These are phyloP conservation scores for Phataginus tetradactyla DNA, from an alignment of 2,797 vertebrate species.

Conservation along the genomic window DNA sequence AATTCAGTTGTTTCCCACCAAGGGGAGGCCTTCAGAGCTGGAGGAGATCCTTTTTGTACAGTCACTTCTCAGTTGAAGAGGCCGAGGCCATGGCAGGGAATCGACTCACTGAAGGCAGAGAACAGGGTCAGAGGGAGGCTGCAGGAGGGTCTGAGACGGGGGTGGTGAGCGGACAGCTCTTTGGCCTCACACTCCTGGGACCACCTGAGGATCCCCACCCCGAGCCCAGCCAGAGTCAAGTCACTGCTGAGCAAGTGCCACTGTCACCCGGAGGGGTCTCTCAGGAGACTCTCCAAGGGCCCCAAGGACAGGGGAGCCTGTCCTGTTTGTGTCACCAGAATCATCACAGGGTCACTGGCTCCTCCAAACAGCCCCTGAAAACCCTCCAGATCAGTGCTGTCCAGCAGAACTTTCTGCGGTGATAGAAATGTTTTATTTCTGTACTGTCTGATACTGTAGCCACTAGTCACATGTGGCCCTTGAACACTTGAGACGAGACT, in stretches of 20 bases:
- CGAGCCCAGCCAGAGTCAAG: background rate
- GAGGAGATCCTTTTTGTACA: background rate
- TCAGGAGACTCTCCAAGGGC: background rate
- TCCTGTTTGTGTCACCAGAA: background rate
- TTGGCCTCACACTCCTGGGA: background rate
- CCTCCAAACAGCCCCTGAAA: background rate
- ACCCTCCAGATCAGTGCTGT: background rate
- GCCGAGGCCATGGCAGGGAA: background rate
- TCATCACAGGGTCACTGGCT: background rate
- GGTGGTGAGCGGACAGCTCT: background rate
- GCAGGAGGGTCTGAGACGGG: background rate
- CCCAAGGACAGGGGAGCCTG: background rate
- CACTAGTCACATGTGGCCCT: background rate
- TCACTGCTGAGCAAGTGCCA: background rate
- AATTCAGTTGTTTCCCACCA: background rate
- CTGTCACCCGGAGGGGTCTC: background rate
- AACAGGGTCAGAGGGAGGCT: fast-evolving
- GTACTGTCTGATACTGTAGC: background rate
- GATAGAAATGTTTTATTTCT: fast-evolving
- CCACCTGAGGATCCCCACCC: background rate
- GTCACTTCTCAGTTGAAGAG: background rate
- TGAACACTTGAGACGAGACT: background rate
- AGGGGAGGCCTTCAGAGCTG: background rate
- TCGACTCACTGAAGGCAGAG: fast-evolving
- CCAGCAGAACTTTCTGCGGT: background rate